A percentile compares a stretch with the other conserved stretches of the same genome.
phyloP scores from a whole-genome alignment of 2,888 invertebrate genomes.

The Ectemnius continuus region DNA sequence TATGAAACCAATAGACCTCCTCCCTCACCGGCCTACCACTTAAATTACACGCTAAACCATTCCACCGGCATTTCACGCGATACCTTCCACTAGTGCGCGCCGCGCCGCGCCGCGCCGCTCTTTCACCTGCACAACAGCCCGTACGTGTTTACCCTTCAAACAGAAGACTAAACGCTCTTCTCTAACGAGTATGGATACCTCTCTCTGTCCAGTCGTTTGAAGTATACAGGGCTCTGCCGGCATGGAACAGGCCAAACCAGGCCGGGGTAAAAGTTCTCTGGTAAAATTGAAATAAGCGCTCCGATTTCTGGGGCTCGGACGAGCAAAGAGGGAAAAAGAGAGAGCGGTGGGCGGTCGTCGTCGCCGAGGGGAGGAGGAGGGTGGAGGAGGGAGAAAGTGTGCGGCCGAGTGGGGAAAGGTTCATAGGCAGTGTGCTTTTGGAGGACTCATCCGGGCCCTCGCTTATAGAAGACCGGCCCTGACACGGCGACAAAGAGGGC shows the following conservation, averaged over 20 bases:
- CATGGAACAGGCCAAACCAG: not conserved
- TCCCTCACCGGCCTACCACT: not conserved
- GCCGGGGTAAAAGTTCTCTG: not conserved
- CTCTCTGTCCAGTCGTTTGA: not conserved
- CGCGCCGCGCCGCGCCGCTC: too few relatives aligned
- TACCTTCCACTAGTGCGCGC: not conserved
- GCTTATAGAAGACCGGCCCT: slow-evolving; percentile 43
- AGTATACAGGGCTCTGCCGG: not conserved
- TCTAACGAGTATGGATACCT: not conserved
- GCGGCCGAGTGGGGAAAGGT: not conserved
- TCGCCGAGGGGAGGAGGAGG: too few relatives aligned
- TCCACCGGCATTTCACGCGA: not conserved
- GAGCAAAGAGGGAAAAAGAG: not conserved
- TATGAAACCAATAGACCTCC: slow-evolving; percentile 1
- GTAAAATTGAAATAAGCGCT: slow-evolving; percentile 9
- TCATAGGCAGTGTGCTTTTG: not conserved
- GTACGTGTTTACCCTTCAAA: not conserved
- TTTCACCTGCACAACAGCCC: not conserved
- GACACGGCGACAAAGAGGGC: slow-evolving; percentile 54
- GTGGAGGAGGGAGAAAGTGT: not conserved
- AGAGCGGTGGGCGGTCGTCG: not conserved
- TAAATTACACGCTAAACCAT: slow-evolving; percentile 1
- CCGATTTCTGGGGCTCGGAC: slow-evolving; percentile 3
- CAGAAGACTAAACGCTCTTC: not conserved
- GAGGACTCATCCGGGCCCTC: slow-evolving; percentile 34